Conservation (phyloP, 2,888 invertebrate species). For the Nephrotoma appendiculata region DNA sequence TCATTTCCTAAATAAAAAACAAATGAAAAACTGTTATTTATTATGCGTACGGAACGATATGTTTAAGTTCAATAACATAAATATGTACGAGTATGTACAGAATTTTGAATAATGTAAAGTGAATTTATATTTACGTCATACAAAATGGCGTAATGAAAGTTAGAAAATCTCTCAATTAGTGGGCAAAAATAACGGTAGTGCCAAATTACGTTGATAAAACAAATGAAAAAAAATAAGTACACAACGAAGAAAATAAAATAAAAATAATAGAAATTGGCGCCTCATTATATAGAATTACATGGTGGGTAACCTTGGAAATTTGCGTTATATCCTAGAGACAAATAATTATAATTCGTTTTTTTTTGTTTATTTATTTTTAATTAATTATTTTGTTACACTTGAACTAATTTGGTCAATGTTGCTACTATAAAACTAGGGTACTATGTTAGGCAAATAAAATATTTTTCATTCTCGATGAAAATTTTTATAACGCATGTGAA, state of each 20-base stretch:
- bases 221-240: background rate
- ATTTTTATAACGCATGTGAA: background rate
- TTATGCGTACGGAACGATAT: background rate
- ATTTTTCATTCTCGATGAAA: background rate
- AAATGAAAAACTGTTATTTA: background rate
- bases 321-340: background rate
- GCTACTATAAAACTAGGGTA: background rate
- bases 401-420: background rate
- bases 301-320: background rate
- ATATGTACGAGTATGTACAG: too few species aligned
- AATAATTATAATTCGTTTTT: background rate
- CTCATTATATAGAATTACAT: background rate
- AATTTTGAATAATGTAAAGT: background rate
- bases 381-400: background rate
- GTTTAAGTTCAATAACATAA: background rate
- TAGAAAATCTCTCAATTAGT: background rate
- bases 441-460: background rate
- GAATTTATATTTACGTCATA: background rate
- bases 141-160: background rate
- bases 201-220: background rate
- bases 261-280: background rate
- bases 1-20: background rate
- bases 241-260: background rate
- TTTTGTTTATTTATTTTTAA: background rate
- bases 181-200: background rate